phyloP scores from a whole-genome alignment of 2,888 invertebrate genomes.

The Dinocampus coccinellae region DNA sequence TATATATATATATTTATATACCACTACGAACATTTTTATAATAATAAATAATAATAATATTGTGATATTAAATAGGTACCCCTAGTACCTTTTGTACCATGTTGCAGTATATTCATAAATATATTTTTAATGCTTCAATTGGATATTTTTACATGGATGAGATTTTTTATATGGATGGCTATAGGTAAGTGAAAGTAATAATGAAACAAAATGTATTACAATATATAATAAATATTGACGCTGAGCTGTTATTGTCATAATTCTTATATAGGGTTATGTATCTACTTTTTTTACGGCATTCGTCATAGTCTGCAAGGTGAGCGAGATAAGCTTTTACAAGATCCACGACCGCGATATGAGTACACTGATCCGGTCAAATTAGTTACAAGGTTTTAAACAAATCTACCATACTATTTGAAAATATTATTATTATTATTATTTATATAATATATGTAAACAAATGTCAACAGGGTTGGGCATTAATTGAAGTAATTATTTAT shows the following conservation, averaged over 20 bases:
- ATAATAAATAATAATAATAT: neutral
- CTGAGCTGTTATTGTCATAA: constrained; percentile 50
- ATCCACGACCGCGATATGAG: constrained; percentile 51
- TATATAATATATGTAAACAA: too few species aligned
- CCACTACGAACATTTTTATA: neutral
- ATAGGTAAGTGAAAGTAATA: constrained; percentile 79
- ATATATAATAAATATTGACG: constrained; percentile 5
- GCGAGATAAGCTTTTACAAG: constrained; percentile 52
- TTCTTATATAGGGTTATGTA: constrained; percentile 77
- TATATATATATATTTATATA: neutral
- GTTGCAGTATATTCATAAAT: constrained; percentile 87
- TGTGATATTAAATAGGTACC: constrained; percentile 77
- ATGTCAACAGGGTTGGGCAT: too few species aligned
- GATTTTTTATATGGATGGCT: constrained; percentile 87
- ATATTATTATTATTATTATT: too few species aligned
- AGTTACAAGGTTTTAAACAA: too few species aligned
- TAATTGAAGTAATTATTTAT: too few species aligned
- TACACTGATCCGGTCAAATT: constrained; percentile 53
- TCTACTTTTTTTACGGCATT: constrained; percentile 90
- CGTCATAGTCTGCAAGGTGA: constrained; percentile 79
- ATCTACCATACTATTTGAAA: too few species aligned
- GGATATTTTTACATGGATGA: constrained; percentile 87
- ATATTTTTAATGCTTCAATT: constrained; percentile 92
- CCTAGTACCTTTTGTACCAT: constrained; percentile 86
- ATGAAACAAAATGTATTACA: neutral